phyloP scores from a whole-genome alignment of 2,888 invertebrate genomes.

The Nomada fucata region DNA sequence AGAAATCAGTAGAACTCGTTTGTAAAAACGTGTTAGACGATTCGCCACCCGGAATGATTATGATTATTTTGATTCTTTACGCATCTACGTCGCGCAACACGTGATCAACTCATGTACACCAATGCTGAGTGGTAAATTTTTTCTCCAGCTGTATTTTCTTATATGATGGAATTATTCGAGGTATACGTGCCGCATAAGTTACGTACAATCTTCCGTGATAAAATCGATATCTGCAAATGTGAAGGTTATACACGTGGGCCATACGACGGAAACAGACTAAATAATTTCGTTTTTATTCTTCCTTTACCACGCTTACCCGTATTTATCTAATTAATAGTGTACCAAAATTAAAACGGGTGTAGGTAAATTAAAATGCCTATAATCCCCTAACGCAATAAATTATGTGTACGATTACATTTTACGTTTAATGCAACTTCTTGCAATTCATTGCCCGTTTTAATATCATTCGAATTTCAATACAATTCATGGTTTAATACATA shows the following conservation, averaged over 20 bases:
- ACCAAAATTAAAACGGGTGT: not conserved
- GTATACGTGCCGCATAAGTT: not conserved
- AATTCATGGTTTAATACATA: not conserved
- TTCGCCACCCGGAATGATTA: not conserved
- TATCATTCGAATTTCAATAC: too few relatives aligned
- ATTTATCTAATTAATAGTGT: not conserved
- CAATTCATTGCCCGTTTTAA: too few relatives aligned
- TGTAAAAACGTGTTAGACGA: not conserved
- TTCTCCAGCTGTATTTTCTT: conserved; percentile 4
- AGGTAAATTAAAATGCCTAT: not conserved
- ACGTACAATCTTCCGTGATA: conserved; percentile 1
- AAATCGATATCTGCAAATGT: not conserved
- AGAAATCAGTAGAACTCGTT: not conserved
- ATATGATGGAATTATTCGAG: conserved; percentile 28
- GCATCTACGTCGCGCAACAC: conserved; percentile 30
- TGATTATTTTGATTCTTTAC: conserved; percentile 19
- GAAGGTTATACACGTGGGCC: conserved; percentile 23
- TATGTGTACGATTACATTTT: not conserved
- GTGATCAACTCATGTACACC: conserved; percentile 40
- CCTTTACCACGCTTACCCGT: not conserved
- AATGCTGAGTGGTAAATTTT: conserved; percentile 27
- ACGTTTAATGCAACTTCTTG: not conserved
- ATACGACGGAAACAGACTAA: not conserved
- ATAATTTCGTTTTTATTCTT: not conserved
- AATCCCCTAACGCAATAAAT: not conserved